Evolutionary conservation across 2,797 vertebrate genomes (phyloP).

Genomic region (Enoplosus armatus): DNA sequence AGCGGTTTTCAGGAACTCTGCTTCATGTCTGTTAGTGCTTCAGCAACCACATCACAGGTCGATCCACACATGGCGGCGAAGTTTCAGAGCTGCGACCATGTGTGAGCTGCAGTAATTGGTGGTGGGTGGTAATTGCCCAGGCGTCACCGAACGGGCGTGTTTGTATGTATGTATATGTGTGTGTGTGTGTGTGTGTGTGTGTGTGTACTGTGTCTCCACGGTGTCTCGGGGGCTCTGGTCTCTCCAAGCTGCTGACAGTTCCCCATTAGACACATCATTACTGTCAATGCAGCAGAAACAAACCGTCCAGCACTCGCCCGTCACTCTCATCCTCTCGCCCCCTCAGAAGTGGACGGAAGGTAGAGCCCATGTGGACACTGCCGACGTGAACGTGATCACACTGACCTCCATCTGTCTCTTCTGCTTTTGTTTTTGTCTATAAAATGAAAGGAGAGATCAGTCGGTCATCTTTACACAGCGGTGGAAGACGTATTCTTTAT

Average conservation of each 20-base stretch:
- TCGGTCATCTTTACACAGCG: not conserved
- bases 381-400: not conserved
- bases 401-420: not conserved
- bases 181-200: constrained; percentile 11
- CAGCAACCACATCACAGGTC: constrained; percentile 75
- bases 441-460: not conserved
- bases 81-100: constrained; percentile 61
- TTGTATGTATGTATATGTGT: constrained; percentile 38
- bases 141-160: constrained; percentile 62
- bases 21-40: constrained; percentile 65
- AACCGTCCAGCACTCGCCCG: constrained; percentile 21
- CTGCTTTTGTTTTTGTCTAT: not conserved
- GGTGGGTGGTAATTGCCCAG: constrained; percentile 70
- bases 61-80: constrained; percentile 68
- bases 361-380: too few species aligned
- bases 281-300: constrained; percentile 61
- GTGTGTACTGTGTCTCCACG: constrained; percentile 61
- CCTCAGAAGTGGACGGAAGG: not conserved
- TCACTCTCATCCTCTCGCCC: not conserved
- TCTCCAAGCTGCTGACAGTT: constrained; percentile 70
- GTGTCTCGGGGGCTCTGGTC: constrained; percentile 60
- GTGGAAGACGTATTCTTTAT: not conserved
- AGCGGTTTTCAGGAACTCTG: constrained; percentile 57
- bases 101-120: constrained; percentile 68
- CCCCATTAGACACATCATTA: constrained; percentile 76